Evolutionary conservation across 2,113 vertebrate species (phyloP).

Genomic region (Microtus richardsoni): DNA sequence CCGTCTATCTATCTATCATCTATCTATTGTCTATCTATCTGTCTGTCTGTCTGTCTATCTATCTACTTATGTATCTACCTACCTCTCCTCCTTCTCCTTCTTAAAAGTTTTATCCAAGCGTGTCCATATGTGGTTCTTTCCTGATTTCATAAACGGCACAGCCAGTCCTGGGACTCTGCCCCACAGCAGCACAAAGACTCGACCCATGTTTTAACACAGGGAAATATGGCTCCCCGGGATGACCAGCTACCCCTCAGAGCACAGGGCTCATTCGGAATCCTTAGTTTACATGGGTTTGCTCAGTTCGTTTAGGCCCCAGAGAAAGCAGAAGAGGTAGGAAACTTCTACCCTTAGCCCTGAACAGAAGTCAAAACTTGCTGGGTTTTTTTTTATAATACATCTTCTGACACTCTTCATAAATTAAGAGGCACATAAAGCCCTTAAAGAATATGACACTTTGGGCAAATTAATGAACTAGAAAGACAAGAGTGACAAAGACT

Average conservation of each 20-base stretch:
- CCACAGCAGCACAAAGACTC: no score
- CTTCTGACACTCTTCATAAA: constrained; percentile 33
- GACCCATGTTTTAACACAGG: neutral
- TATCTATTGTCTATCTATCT: neutral
- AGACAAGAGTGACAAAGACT: neutral
- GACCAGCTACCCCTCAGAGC: neutral
- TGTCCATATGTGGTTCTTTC: neutral
- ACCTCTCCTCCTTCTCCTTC: neutral
- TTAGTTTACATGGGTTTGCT: neutral
- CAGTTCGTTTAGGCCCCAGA: neutral
- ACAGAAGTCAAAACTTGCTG: neutral
- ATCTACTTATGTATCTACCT: neutral
- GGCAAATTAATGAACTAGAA: neutral
- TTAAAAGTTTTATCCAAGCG: neutral
- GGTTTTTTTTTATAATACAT: neutral
- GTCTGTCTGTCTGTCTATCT: fast-evolving
- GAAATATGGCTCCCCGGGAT: neutral
- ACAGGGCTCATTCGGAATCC: neutral
- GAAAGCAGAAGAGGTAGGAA: neutral
- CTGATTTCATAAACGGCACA: neutral
- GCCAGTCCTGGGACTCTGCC: neutral
- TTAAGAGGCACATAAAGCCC: constrained; percentile 12
- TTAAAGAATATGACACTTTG: neutral
- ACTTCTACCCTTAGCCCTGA: neutral
- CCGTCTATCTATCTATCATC: no score